Conservation (phyloP, 2,797 vertebrate species). For the Sphaeramia orbicularis region DNA sequence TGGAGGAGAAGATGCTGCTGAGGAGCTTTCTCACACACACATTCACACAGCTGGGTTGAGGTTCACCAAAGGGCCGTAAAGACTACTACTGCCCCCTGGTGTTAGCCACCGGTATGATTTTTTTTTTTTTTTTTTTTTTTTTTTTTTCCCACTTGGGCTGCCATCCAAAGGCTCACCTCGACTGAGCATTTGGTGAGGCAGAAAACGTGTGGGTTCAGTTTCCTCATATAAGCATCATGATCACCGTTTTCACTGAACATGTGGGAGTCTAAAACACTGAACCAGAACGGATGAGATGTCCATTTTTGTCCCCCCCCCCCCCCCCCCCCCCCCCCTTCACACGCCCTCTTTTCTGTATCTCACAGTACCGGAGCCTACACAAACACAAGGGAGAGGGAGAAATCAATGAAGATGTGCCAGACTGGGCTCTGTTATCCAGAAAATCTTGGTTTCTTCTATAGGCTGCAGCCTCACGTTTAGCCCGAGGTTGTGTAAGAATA, state of each 20-base stretch:
- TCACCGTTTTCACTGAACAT: constrained; percentile 42
- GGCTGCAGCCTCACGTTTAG: constrained; percentile 58
- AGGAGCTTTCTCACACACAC: constrained; percentile 50
- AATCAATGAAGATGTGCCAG: constrained; percentile 79
- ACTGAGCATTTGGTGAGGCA: constrained; percentile 50
- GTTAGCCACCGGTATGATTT: constrained; percentile 36
- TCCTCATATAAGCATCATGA: constrained; percentile 59
- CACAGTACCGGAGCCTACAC: constrained; percentile 62
- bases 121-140: background rate
- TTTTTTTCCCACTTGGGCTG: background rate
- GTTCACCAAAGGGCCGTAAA: constrained; percentile 56
- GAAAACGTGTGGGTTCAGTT: constrained; percentile 63
- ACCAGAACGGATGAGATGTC: constrained; percentile 60
- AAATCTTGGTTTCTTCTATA: constrained; percentile 46
- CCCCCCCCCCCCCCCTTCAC: constrained; percentile 31
- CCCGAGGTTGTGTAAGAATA: constrained; percentile 66
- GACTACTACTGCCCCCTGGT: constrained; percentile 79
- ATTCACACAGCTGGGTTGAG: constrained; percentile 42
- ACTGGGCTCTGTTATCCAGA: constrained; percentile 60
- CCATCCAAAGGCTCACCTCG: constrained; percentile 39
- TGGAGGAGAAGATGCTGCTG: constrained; percentile 68
- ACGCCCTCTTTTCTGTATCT: constrained; percentile 39
- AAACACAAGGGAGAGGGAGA: constrained; percentile 57
- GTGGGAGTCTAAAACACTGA: constrained; percentile 60
- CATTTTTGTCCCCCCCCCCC: too few species aligned